These are phyloP conservation scores for Gila orcuttii DNA, from an alignment of 2,113 vertebrate species.

Conservation along the genomic window DNA sequence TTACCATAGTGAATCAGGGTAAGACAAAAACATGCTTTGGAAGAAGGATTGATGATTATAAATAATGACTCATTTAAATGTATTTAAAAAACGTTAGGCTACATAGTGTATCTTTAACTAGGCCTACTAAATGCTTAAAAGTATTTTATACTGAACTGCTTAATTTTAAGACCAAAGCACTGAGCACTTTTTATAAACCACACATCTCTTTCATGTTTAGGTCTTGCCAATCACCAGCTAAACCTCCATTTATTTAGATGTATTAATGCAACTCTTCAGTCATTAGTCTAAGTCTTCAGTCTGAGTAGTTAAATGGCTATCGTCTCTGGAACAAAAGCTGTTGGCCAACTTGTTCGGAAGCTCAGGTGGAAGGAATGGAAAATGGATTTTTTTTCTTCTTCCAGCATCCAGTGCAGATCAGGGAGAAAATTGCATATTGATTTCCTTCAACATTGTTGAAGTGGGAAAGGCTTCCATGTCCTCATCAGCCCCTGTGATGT, in stretches of 20 bases:
- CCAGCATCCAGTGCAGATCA: constrained; percentile 64
- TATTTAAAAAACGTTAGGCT: too few relatives aligned
- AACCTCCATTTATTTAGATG: constrained; percentile 24
- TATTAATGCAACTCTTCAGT: neutral
- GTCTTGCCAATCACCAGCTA: constrained; percentile 15
- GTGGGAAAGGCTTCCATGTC: constrained; percentile 67
- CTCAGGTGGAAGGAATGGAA: constrained; percentile 53
- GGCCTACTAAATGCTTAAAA: too few relatives aligned
- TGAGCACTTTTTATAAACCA: neutral
- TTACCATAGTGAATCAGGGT: too few relatives aligned
- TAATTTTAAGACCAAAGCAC: neutral
- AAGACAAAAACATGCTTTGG: too few relatives aligned
- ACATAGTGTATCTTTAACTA: too few relatives aligned
- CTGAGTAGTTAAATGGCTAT: constrained; percentile 36
- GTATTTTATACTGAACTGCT: neutral
- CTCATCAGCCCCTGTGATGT: constrained; percentile 63
- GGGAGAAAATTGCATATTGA: constrained; percentile 80
- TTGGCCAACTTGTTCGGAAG: constrained; percentile 47
- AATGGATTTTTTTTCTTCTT: constrained; percentile 63
- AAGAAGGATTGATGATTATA: too few relatives aligned
- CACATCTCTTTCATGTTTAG: neutral
- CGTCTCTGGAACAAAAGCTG: constrained; percentile 5
- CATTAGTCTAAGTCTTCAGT: constrained; percentile 1
- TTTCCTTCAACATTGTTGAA: constrained; percentile 72
- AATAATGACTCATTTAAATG: too few relatives aligned